phyloP scores from a whole-genome alignment of 2,797 vertebrate species.

The Diglossa cyanea region DNA sequence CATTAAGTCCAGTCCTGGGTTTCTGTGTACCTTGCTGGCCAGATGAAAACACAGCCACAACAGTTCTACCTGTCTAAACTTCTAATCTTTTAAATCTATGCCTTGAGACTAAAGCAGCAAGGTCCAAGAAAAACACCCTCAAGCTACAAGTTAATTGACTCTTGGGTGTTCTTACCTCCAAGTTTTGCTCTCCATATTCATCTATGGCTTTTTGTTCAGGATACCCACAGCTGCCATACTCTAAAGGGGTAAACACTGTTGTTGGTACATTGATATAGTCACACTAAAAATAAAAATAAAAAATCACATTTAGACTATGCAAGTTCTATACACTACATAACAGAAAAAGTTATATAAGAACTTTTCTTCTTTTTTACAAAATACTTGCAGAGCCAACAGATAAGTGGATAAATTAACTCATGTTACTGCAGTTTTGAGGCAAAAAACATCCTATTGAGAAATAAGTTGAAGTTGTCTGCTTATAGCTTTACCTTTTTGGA shows the following conservation, averaged over 20 bases:
- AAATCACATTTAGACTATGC: neutral
- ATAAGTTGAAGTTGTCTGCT: neutral
- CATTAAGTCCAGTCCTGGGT: neutral
- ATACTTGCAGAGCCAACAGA: neutral
- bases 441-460: neutral
- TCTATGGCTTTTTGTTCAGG: slow-evolving; percentile 87
- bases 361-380: neutral
- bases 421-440: neutral
- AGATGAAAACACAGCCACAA: neutral
- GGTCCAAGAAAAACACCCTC: neutral
- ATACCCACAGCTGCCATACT: slow-evolving; percentile 91
- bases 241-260: slow-evolving; percentile 95
- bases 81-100: neutral
- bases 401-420: neutral
- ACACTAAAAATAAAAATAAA: slow-evolving; percentile 79
- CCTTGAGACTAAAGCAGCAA: neutral
- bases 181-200: slow-evolving; percentile 81
- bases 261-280: slow-evolving; percentile 94
- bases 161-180: slow-evolving; percentile 79
- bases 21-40: neutral
- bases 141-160: neutral
- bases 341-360: neutral
- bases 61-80: neutral
- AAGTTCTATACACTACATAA: neutral
- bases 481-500: slow-evolving; percentile 79